Evolutionary conservation across 2,888 invertebrate species (phyloP), one percentile per base, ranked within the genome.

Genomic region (Athalia cordata): DNA sequence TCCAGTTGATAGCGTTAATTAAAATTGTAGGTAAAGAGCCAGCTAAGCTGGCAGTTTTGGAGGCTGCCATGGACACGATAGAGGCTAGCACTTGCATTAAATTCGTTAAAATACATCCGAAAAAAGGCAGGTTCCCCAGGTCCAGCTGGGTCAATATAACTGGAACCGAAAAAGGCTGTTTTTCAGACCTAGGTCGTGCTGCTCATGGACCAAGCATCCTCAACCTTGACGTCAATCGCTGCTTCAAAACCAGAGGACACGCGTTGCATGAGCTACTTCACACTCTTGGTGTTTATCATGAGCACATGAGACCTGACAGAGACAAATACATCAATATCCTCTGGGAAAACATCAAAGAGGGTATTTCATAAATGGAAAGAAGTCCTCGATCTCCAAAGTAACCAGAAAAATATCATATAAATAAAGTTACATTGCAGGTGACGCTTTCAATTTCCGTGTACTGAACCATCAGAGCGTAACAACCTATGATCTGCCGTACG

Each of bases 261-360:
- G 70, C 82, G 0, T 59, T 83, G 4, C 83, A 83, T 49, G 82
- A 83, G 61, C 75, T 82, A n/a, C 74, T 83, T 55, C 83, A 82
- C 55, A 78, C 80, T 9, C 75, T 83, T 67, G 83, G 83, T 57
- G 77, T 78, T 77, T 79, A 78, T 79, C 81, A 83, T 61, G 82
- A 83, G 52, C 82, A 82, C 59, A 82, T 81, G 81, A 79, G 82
- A 47, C 81, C 82, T 8, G 82, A 83, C 80, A 82, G 83, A 9
- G 77, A 83, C 74, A 7, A 80, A 3, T 57, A 82, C n/a, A 79
- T 83, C 8, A 49, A 76, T 55, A 79, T 83, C 61, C 15, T 82
- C n/a, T 82, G 82, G 29, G 29, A 29, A 29, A 29, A 29, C 29
- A 29, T 29, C 29, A 29, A 29, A 29, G 29, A 29, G 2, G 29